phyloP scores from a whole-genome alignment of 1,140 invertebrate species.

The Homarus americanus region DNA sequence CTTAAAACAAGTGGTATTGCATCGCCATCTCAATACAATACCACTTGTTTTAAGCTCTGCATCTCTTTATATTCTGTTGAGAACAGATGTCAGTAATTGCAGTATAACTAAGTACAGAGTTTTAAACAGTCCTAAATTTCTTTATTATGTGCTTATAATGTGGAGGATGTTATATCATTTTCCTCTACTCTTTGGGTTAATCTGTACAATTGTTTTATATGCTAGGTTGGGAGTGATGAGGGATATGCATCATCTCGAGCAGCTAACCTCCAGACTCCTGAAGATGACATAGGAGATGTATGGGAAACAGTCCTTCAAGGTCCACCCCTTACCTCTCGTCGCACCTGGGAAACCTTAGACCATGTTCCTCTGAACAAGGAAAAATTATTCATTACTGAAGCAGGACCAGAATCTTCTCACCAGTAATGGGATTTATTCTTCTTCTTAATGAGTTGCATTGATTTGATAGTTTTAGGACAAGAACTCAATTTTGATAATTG shows the following conservation, averaged over 20 bases:
- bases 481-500: too few relatives aligned
- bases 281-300: slow-evolving; percentile 38
- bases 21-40: too few relatives aligned
- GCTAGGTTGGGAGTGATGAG: slow-evolving; percentile 48
- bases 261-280: slow-evolving; percentile 14
- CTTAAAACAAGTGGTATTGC: too few relatives aligned
- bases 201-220: background rate
- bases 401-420: slow-evolving; percentile 46
- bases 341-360: slow-evolving; percentile 46
- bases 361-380: slow-evolving; percentile 43
- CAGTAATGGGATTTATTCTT: slow-evolving; percentile 22
- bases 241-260: slow-evolving; percentile 51
- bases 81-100: too few relatives aligned
- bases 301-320: slow-evolving; percentile 54
- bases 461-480: background rate
- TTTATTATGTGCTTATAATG: too few relatives aligned
- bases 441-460: background rate
- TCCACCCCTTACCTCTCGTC: slow-evolving; percentile 30
- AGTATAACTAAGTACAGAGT: too few relatives aligned
- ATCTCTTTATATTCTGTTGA: too few relatives aligned
- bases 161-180: too few relatives aligned
- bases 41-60: too few relatives aligned
- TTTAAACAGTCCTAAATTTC: too few relatives aligned
- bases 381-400: slow-evolving; percentile 46
- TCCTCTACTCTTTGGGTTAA: too few relatives aligned